Evolutionary conservation across 2,113 vertebrate genomes (phyloP).

Genomic region (Xerus inauris): DNA sequence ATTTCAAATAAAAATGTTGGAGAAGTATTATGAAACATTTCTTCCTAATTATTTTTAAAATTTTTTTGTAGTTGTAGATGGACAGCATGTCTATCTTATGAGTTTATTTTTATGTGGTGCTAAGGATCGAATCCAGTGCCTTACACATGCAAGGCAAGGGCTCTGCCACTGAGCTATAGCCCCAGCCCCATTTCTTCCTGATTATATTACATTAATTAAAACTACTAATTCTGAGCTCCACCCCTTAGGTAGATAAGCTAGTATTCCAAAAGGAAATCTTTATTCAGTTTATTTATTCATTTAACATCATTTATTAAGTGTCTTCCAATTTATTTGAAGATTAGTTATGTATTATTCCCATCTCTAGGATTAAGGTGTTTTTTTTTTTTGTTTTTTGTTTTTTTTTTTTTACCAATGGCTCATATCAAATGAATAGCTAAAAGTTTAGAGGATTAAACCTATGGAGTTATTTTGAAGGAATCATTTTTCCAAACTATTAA

Average conservation of each 20-base stretch:
- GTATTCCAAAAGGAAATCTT: not conserved
- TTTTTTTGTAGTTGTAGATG: too few species aligned
- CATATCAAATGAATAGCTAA: conserved; percentile 1
- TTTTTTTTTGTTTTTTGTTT: too few species aligned
- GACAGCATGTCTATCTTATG: too few species aligned
- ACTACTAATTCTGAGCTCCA: not conserved
- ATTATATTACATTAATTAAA: not conserved
- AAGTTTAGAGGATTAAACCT: conserved; percentile 49
- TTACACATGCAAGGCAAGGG: too few species aligned
- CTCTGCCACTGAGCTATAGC: too few species aligned
- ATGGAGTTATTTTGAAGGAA: conserved; percentile 57
- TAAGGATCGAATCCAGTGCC: too few species aligned
- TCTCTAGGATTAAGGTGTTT: not conserved
- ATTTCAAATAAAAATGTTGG: not conserved
- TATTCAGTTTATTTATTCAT: not conserved
- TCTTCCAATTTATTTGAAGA: not conserved
- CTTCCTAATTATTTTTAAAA: not conserved
- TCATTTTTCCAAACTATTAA: conserved; percentile 59
- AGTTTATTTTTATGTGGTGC: too few species aligned
- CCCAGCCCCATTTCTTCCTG: not conserved
- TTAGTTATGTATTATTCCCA: not conserved
- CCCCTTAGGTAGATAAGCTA: not conserved
- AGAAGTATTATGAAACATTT: not conserved
- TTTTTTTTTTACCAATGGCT: not conserved
- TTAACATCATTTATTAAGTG: not conserved